Evolutionary conservation across 2,888 invertebrate species (phyloP).

Genomic region (Dasysyrphus albostriatus): DNA sequence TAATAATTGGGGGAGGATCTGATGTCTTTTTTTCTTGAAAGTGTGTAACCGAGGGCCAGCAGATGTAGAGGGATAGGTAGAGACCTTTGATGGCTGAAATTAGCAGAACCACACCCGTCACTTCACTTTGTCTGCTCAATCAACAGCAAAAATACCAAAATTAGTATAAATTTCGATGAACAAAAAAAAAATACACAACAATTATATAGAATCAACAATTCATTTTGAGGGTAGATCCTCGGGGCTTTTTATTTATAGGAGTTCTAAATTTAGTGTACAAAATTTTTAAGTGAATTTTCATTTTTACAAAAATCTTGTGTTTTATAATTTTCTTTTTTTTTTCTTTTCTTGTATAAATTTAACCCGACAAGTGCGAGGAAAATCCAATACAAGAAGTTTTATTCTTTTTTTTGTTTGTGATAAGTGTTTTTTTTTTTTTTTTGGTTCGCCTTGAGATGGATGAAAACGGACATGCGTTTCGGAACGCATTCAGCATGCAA

Average conservation of each 20-base stretch:
- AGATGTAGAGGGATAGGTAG: not conserved
- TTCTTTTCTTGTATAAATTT: constrained; percentile 42
- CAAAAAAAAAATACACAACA: constrained; percentile 18
- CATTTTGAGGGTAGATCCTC: constrained; percentile 65
- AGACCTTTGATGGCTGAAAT: constrained; percentile 20
- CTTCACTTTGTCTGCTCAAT: not conserved
- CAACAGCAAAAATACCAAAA: constrained; percentile 28
- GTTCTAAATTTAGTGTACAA: constrained; percentile 71
- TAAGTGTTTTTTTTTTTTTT: constrained; percentile 22
- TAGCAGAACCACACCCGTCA: constrained; percentile 29
- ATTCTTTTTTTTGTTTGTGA: constrained; percentile 22
- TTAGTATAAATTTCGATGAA: constrained; percentile 44
- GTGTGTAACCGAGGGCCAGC: not conserved
- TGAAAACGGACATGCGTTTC: constrained; percentile 61
- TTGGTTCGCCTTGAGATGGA: constrained; percentile 27
- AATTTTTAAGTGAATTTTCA: constrained; percentile 74
- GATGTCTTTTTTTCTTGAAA: not conserved
- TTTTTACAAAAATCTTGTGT: constrained; percentile 57
- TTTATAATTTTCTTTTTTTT: not conserved
- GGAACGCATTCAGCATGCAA: constrained; percentile 66
- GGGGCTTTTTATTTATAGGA: constrained; percentile 72
- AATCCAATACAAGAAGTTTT: constrained; percentile 51
- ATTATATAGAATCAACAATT: constrained; percentile 64
- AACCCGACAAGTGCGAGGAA: constrained; percentile 52
- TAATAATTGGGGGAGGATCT: constrained; percentile 21